Evolutionary conservation across 2,888 invertebrate species (phyloP).

Genomic region (Cryptocheilus praepositus): DNA sequence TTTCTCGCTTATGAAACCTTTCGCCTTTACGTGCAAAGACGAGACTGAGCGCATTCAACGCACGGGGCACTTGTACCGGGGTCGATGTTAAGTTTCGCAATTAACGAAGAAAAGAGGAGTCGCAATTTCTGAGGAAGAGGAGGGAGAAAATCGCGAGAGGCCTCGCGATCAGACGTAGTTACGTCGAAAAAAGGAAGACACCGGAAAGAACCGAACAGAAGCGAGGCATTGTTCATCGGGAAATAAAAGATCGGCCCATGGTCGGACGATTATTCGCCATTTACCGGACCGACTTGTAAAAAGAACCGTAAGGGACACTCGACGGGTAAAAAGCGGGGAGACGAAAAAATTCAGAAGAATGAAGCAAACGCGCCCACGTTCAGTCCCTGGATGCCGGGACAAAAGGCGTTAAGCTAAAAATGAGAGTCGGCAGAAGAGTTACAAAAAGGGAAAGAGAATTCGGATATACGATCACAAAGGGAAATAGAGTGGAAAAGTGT

Average conservation of each 20-base stretch:
- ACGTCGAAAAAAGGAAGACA: slow-evolving; percentile 20
- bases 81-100: too few relatives aligned
- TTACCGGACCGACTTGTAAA: slow-evolving; percentile 53
- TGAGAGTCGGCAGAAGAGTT: not conserved
- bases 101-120: slow-evolving; percentile 6
- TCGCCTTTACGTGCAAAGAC: too few relatives aligned
- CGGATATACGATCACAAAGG: too few relatives aligned
- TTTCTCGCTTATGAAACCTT: too few relatives aligned
- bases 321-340: slow-evolving; percentile 38
- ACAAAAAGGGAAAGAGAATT: not conserved
- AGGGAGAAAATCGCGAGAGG: too few relatives aligned
- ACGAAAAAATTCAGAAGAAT: slow-evolving; percentile 32
- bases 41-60: too few relatives aligned
- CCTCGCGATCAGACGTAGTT: slow-evolving; percentile 44
- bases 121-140: too few relatives aligned
- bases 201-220: slow-evolving; percentile 30
- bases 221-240: slow-evolving; percentile 58
- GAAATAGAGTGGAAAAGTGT: not conserved
- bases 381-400: slow-evolving; percentile 30
- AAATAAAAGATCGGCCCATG: slow-evolving; percentile 62
- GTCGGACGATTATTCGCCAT: slow-evolving; percentile 66
- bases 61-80: too few relatives aligned
- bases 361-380: slow-evolving; percentile 35
- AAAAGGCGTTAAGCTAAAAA: slow-evolving; percentile 47
- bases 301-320: slow-evolving; percentile 51